A percentile compares a stretch with the other conserved stretches of the same genome.
Evolutionary conservation across 2,797 vertebrate genomes (phyloP).

Genomic region (Dryobates pubescens): DNA sequence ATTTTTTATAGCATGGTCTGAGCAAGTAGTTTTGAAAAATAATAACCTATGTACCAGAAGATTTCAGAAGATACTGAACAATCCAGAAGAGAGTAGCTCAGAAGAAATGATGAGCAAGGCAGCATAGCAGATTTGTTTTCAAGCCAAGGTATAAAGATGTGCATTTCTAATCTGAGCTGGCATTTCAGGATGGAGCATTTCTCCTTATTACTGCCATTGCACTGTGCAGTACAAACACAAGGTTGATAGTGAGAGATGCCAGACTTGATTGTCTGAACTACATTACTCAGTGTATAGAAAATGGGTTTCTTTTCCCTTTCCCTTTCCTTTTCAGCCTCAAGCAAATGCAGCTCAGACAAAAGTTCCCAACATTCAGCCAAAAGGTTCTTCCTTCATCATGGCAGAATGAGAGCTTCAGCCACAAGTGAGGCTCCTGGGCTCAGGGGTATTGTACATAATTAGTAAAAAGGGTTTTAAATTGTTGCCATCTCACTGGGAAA

Average conservation of each 20-base stretch:
- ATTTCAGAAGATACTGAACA: constrained; percentile 37
- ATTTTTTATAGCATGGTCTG: background rate
- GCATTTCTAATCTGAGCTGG: background rate
- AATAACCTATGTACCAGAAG: background rate
- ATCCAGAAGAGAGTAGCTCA: background rate
- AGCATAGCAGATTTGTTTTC: constrained; percentile 3
- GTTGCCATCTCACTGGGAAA: background rate
- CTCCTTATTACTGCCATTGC: background rate
- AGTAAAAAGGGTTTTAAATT: background rate
- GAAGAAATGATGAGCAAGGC: background rate
- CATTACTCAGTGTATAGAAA: background rate
- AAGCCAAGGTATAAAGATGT: background rate
- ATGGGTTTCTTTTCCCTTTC: background rate
- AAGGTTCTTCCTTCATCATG: background rate
- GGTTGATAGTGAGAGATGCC: background rate
- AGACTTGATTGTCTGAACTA: constrained; percentile 2
- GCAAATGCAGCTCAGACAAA: background rate
- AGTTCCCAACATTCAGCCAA: background rate
- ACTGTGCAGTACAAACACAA: background rate
- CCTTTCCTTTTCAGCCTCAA: background rate
- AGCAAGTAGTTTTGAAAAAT: constrained; percentile 23
- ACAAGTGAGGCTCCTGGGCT: accelerated
- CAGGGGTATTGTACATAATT: background rate
- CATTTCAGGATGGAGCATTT: constrained; percentile 14
- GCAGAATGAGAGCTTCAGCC: background rate